Conservation (phyloP, 2,888 invertebrate species). For the Drosophila greeni region DNA sequence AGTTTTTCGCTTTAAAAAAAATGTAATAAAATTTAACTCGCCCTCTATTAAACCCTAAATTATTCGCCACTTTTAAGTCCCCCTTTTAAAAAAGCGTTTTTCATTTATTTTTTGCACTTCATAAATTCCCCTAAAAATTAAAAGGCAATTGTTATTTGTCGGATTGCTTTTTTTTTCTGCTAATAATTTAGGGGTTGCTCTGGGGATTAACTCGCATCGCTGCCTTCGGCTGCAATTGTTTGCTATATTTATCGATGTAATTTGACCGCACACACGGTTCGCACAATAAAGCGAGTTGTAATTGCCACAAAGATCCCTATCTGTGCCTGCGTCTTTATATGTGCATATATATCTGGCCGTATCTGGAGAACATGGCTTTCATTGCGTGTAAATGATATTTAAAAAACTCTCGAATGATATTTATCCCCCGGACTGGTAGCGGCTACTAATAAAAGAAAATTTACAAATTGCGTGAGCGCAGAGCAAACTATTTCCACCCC, state of each 20-base stretch:
- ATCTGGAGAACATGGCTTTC: slow-evolving; percentile 26
- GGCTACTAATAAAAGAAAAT: slow-evolving; percentile 58
- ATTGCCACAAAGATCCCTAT: slow-evolving; percentile 64
- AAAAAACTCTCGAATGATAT: slow-evolving; percentile 36
- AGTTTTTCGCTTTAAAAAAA: background rate
- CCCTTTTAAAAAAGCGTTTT: background rate
- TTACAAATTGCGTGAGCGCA: slow-evolving; percentile 66
- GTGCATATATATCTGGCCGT: slow-evolving; percentile 2
- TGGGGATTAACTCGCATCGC: slow-evolving; percentile 44
- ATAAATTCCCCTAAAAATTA: slow-evolving; percentile 1
- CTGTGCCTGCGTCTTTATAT: slow-evolving; percentile 32
- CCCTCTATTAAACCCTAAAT: background rate
- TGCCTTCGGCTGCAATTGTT: slow-evolving; percentile 45
- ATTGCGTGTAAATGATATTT: slow-evolving; percentile 56
- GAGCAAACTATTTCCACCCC: slow-evolving; percentile 18
- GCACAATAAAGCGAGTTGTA: slow-evolving; percentile 67
- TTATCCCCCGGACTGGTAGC: slow-evolving; percentile 18
- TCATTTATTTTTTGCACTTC: slow-evolving; percentile 1
- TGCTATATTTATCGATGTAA: slow-evolving; percentile 59
- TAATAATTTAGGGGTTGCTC: slow-evolving; percentile 30
- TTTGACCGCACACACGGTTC: slow-evolving; percentile 65
- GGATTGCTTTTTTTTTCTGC: slow-evolving; percentile 6
- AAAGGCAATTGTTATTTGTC: slow-evolving; percentile 15
- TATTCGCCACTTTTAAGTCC: background rate
- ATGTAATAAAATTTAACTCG: background rate